Conservation (phyloP, 1,140 invertebrate genomes). For the Octopus bimaculoides region DNA sequence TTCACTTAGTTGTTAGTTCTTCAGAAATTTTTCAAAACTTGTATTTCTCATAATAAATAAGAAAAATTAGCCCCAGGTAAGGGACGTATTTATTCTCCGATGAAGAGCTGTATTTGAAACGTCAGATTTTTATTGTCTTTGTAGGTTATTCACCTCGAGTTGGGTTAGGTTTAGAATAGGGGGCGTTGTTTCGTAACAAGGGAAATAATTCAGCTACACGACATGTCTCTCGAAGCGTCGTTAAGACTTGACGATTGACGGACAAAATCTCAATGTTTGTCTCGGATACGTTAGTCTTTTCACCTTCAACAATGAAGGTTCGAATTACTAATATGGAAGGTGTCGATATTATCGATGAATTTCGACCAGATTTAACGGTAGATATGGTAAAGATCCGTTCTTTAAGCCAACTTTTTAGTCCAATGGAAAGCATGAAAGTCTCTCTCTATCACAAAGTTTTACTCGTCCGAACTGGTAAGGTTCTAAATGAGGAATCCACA, state of each 20-base stretch:
- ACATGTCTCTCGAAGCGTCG: background rate
- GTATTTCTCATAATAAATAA: too few relatives aligned
- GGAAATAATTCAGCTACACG: too few relatives aligned
- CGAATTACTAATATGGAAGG: slow-evolving; percentile 51
- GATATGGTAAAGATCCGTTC: slow-evolving; percentile 55
- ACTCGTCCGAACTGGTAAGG: slow-evolving; percentile 42
- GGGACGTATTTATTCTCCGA: too few relatives aligned
- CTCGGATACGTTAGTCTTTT: slow-evolving; percentile 44
- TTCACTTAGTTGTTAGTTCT: too few relatives aligned
- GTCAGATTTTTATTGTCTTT: too few relatives aligned
- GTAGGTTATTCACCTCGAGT: too few relatives aligned
- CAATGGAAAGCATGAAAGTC: slow-evolving; percentile 49
- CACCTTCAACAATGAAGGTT: slow-evolving; percentile 47
- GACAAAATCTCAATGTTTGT: slow-evolving; percentile 41
- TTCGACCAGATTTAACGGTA: slow-evolving; percentile 50
- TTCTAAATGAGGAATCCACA: slow-evolving; percentile 47
- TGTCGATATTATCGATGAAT: slow-evolving; percentile 40
- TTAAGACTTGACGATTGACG: background rate
- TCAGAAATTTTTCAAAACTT: too few relatives aligned
- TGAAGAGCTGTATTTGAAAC: too few relatives aligned
- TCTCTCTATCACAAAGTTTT: slow-evolving; percentile 55
- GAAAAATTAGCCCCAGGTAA: too few relatives aligned
- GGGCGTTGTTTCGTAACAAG: too few relatives aligned
- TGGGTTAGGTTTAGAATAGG: too few relatives aligned
- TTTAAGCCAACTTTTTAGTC: slow-evolving; percentile 47